Conservation (phyloP, 2,888 invertebrate genomes). For the Eupithecia insigniata region DNA sequence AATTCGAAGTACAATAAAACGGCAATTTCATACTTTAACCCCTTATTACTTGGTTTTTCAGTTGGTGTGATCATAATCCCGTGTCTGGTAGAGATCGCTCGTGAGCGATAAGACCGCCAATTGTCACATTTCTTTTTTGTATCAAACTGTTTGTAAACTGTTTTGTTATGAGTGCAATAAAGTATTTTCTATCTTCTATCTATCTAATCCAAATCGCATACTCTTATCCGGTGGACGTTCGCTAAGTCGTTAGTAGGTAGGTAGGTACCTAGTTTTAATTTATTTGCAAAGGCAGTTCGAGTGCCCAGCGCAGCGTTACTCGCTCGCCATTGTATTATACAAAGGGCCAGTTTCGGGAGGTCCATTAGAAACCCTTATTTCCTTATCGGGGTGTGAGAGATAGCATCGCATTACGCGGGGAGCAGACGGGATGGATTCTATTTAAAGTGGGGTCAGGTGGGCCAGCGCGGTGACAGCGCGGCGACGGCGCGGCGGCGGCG, state of each 20-base stretch:
- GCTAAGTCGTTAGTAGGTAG: background rate
- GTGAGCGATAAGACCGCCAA: no score
- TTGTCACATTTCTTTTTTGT: no score
- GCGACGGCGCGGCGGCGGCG: slow-evolving; percentile 57
- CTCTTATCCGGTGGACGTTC: background rate
- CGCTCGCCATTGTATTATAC: slow-evolving; percentile 40
- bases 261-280: no score
- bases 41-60: background rate
- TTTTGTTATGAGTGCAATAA: no score
- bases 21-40: no score
- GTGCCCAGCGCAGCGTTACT: background rate
- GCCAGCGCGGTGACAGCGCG: slow-evolving; percentile 52
- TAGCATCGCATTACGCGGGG: slow-evolving; percentile 73
- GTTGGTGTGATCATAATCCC: background rate
- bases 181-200: no score
- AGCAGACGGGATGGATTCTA: slow-evolving; percentile 65
- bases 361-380: slow-evolving; percentile 47
- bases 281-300: background rate
- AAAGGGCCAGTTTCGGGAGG: slow-evolving; percentile 42
- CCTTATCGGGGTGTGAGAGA: slow-evolving; percentile 69
- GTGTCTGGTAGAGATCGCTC: no score
- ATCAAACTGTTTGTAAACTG: no score
- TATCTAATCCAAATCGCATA: background rate
- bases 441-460: slow-evolving; percentile 64
- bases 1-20: no score